Percentiles rank a stretch among this genome's conserved stretches.
phyloP scores from a whole-genome alignment of 2,797 vertebrate genomes.

The Neosalanx taihuensis region DNA sequence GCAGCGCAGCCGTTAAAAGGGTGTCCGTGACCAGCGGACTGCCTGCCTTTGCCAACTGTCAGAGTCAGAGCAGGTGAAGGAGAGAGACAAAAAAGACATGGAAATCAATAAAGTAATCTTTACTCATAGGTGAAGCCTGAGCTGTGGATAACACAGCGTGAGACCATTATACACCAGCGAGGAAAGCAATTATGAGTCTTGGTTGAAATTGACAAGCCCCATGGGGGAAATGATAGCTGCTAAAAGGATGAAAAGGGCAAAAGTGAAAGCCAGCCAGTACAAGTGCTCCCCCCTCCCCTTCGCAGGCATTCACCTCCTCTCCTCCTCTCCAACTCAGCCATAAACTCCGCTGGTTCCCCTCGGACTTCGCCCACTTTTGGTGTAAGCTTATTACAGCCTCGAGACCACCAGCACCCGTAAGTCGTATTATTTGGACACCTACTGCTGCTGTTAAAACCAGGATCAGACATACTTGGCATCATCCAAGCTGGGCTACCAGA shows the following conservation, averaged over 20 bases:
- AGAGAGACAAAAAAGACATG: neutral
- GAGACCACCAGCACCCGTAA: slow-evolving; percentile 3
- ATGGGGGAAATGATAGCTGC: slow-evolving; percentile 8
- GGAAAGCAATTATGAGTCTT: slow-evolving; percentile 21
- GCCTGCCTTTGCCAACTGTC: neutral
- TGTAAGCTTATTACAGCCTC: slow-evolving; percentile 27
- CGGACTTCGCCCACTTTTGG: slow-evolving; percentile 2
- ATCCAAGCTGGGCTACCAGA: slow-evolving; percentile 4
- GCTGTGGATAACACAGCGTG: slow-evolving; percentile 12
- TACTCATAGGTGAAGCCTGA: slow-evolving; percentile 8
- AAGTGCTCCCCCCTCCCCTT: neutral
- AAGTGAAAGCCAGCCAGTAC: neutral
- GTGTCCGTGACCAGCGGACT: neutral
- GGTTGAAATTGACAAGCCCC: slow-evolving; percentile 8
- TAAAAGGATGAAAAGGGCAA: slow-evolving; percentile 16
- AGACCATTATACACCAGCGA: slow-evolving; percentile 14
- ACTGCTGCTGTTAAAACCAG: neutral
- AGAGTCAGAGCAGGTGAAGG: neutral
- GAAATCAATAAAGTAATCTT: slow-evolving; percentile 24
- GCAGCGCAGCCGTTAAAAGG: neutral
- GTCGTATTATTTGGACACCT: slow-evolving; percentile 15
- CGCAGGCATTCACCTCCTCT: neutral
- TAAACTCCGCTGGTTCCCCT: neutral
- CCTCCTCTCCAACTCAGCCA: neutral
- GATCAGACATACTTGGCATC: slow-evolving; percentile 9